A percentile compares a stretch with the other conserved stretches of the same genome.
Conservation (phyloP, 2,797 vertebrate genomes). For the Pangasius sanitwongsei region DNA sequence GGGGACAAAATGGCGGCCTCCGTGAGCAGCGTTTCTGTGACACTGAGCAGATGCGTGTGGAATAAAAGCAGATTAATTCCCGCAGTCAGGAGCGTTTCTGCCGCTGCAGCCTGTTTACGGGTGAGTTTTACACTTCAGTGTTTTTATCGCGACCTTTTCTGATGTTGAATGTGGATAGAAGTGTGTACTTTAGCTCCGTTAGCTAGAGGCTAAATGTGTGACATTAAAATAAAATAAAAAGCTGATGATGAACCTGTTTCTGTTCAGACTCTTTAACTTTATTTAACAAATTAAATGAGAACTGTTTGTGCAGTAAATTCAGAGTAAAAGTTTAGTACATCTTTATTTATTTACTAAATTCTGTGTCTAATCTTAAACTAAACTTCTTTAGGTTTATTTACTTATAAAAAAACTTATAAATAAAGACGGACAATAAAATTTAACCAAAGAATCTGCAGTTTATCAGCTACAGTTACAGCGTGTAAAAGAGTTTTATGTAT, state of each 20-base stretch:
- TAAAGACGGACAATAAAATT: not conserved
- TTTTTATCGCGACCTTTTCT: not conserved
- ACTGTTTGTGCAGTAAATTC: not conserved
- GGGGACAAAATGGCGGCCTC: slow-evolving; percentile 1
- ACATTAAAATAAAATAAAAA: too few species aligned
- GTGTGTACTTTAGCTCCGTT: not conserved
- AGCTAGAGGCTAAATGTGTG: not conserved
- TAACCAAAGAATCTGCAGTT: not conserved
- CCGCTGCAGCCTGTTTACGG: not conserved
- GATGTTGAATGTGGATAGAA: not conserved
- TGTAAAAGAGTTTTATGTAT: not conserved
- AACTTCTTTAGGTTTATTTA: not conserved
- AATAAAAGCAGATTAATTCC: not conserved
- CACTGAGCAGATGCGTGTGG: not conserved
- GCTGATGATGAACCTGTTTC: not conserved
- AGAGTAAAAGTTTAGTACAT: not conserved
- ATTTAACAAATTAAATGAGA: not conserved
- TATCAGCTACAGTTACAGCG: not conserved
- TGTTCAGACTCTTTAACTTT: not conserved
- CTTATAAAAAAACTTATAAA: not conserved
- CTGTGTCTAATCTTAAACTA: not conserved
- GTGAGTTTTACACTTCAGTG: not conserved
- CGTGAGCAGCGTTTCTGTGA: not conserved
- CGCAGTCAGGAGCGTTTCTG: not conserved
- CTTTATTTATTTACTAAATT: not conserved